Evolutionary conservation across 2,888 invertebrate genomes (phyloP), one percentile per base, ranked within the genome.

Genomic region (Epistrophella euchroma): DNA sequence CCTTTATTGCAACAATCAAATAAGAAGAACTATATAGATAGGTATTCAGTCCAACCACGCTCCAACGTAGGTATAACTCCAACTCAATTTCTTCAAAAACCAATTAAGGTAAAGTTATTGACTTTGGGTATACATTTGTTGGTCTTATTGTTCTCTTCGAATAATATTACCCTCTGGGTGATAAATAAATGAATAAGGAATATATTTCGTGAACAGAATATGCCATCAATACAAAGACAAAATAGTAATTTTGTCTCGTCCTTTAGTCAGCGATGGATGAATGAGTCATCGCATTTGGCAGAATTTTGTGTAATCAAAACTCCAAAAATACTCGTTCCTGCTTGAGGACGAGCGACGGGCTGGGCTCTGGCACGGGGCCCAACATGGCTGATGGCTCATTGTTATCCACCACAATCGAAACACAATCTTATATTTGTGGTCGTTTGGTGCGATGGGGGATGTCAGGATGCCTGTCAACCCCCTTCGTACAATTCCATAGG

Each of bases 21-120:
- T 13, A 13, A 40, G 10, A 25, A 40, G 4, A 43, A n/a, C 9
- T 2, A 60, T 2, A 7, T 4, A 2, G 10, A 10, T 19, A 10
- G 1, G 6, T 9, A 25, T 6, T 47, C 0, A n/a, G 25, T 17
- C 22, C 40, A 19, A 13, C 25, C 19, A 32, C 7, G 32, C 32
- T 9, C 32, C 25, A 28, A 7, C 5, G 1, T n/a, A n/a, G n/a
- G n/a, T n/a, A n/a, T n/a, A n/a, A n/a, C 50, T 15, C n/a, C 15
- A 22, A 10, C 52, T 37, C 22, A 40, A 10, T 40, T 50, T 11
- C 50, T 52, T 28, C 35, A 52, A 25, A 68, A 68, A 68, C 68
- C 68, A 68, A 68, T 68, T 68, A 52, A 37, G 52, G 25, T 37
- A 52, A 68, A 68, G 68, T 37, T 68, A 68, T 68, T 68, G 68